Percentiles rank a stretch among this genome's conserved stretches.
Evolutionary conservation across 2,113 vertebrate genomes (phyloP).

Genomic region (Pantherophis guttatus): DNA sequence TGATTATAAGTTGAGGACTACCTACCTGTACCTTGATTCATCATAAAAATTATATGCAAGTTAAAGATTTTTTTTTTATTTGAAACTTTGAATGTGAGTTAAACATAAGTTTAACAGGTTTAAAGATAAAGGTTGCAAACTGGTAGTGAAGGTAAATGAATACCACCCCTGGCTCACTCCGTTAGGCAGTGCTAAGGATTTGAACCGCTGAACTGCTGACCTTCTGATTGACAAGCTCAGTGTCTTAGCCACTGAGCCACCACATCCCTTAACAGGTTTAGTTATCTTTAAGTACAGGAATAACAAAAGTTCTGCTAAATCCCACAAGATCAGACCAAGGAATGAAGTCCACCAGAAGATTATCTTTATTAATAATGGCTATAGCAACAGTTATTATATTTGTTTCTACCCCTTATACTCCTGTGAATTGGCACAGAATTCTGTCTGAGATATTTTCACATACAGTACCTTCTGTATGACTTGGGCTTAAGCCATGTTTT

Average conservation of each 20-base stretch:
- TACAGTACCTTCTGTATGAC: not conserved
- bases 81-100: not conserved
- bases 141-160: too few species aligned
- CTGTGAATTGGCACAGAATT: not conserved
- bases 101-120: not conserved
- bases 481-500: not conserved
- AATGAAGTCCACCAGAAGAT: not conserved
- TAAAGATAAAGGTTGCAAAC: not conserved
- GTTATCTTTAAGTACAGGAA: not conserved
- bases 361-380: not conserved
- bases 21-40: too few species aligned
- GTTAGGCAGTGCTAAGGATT: too few species aligned
- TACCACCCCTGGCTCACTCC: too few species aligned
- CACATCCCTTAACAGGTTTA: too few species aligned
- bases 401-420: not conserved
- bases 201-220: too few species aligned
- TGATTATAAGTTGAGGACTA: too few species aligned
- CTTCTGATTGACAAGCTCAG: too few species aligned
- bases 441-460: not conserved
- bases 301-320: not conserved
- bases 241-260: too few species aligned
- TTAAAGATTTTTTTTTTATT: not conserved
- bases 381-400: not conserved
- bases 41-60: not conserved
- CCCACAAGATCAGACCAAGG: not conserved